Base-by-base conservation (phyloP, 2,113 vertebrate species). In the Leucoraja erinaceus region DNA sequence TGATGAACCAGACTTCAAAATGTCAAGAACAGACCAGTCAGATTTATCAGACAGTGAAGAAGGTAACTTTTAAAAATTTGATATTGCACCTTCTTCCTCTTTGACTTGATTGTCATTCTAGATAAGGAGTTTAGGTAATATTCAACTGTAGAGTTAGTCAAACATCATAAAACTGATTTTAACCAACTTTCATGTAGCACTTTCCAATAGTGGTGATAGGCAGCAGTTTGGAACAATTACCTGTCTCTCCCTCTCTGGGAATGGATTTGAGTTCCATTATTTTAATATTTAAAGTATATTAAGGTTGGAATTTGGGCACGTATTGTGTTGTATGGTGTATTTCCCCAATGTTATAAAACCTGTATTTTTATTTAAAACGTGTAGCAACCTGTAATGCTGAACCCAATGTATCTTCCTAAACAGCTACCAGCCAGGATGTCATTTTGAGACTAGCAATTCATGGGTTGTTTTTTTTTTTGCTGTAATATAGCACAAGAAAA, bases 1-100 rank as follows among this genome's bases (percentile, higher is more conserved):
- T 0, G 96, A 97, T 0, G 96, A 96, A 38, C 94, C 95, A 0
- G 96, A 97, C 91, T 93, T 94, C 93, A 96, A 96, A 92, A 95
- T 95, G 0, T 93, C 95, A 7, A 95, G 95, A 93, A 96, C 95
- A 0, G 96, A 97, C 66, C 94, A 95, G 75, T 96, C 95, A 0
- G 96, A 97, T 91, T 4, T 47, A 4, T 91, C 90, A 28, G 90
- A 91, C 68, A 91, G 90, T 72, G 90, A 91, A 72, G 83, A 59
- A 88, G 90, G 90, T 91, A 91, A 91, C 3, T 25, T 72, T 72
- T 74, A 16, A 5, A 91, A 72, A 72, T 11, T 68, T 38, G 25
- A 76, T 84, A 25, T 22, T 91, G 90, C 66, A 72, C 33, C 16
- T 72, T 90, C n/a, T 72, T 90, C n/a, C 63, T 68, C 33, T 12